Conservation (phyloP, 2,888 invertebrate genomes). For the Omphaloscelis lunosa region DNA sequence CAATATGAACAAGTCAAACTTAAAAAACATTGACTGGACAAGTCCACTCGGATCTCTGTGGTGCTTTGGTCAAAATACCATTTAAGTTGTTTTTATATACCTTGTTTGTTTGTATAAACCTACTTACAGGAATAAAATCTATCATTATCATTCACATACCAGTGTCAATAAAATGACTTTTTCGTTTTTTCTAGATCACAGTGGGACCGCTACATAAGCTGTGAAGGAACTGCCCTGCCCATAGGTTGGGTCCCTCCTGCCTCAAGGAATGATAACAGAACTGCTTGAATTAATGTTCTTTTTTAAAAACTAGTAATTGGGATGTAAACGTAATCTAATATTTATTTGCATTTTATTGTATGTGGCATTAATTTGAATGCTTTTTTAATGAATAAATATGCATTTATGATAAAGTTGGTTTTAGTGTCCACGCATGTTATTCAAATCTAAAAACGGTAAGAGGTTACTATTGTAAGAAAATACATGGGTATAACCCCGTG, state of each 20-base stretch:
- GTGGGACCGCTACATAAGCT: slow-evolving; percentile 85
- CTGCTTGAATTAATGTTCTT: slow-evolving; percentile 21
- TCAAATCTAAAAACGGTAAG: neutral
- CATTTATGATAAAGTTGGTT: slow-evolving; percentile 4
- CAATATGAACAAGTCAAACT: neutral
- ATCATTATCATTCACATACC: neutral
- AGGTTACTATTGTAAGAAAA: too few relatives aligned
- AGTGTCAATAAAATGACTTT: neutral
- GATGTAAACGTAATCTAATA: slow-evolving; percentile 48
- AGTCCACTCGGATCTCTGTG: too few relatives aligned
- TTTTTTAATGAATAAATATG: slow-evolving; percentile 56
- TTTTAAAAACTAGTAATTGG: slow-evolving; percentile 37
- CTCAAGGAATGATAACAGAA: slow-evolving; percentile 21
- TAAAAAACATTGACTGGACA: neutral
- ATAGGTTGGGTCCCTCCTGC: slow-evolving; percentile 93
- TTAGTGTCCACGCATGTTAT: neutral
- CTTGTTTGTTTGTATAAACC: too few relatives aligned
- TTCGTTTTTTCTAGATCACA: slow-evolving; percentile 85
- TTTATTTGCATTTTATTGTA: slow-evolving; percentile 60
- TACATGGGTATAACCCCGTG: too few relatives aligned
- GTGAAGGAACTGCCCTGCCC: slow-evolving; percentile 92
- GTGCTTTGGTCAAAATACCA: too few relatives aligned
- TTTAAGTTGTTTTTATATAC: too few relatives aligned
- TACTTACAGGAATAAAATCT: neutral
- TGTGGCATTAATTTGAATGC: slow-evolving; percentile 56